Evolutionary conservation across 2,797 vertebrate species (phyloP).

Genomic region (Bucorvus abyssinicus): DNA sequence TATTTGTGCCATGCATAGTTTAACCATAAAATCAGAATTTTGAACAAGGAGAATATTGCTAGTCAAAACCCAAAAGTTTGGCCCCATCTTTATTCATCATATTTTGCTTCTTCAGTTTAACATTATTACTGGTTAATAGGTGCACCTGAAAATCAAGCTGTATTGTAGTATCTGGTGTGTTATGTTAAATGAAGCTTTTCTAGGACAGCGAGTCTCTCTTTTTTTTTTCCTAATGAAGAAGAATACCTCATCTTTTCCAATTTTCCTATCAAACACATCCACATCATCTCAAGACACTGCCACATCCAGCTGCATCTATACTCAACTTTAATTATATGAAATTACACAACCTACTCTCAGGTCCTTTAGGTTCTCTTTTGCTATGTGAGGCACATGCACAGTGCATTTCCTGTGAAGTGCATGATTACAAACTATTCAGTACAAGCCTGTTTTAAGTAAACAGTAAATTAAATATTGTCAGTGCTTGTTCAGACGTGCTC

Average conservation of each 20-base stretch:
- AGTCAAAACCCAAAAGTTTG: slow-evolving; percentile 58
- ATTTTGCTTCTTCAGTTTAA: slow-evolving; percentile 69
- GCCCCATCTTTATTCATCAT: slow-evolving; percentile 66
- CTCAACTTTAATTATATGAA: slow-evolving; percentile 69
- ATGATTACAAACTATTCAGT: slow-evolving; percentile 70
- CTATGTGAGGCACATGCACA: slow-evolving; percentile 51
- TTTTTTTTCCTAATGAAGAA: slow-evolving; percentile 67
- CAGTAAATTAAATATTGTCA: slow-evolving; percentile 73
- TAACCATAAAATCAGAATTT: slow-evolving; percentile 51
- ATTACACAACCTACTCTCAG: slow-evolving; percentile 71
- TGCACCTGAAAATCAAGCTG: slow-evolving; percentile 78
- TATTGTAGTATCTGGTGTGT: slow-evolving; percentile 69
- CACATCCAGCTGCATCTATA: slow-evolving; percentile 71
- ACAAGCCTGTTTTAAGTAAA: slow-evolving; percentile 74
- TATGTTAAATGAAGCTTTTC: slow-evolving; percentile 73
- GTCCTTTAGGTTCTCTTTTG: slow-evolving; percentile 69
- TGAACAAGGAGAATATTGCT: slow-evolving; percentile 46
- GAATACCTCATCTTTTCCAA: slow-evolving; percentile 74
- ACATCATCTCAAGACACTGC: slow-evolving; percentile 67
- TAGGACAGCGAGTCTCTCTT: slow-evolving; percentile 59
- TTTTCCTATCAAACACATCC: slow-evolving; percentile 75
- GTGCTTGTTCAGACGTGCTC: slow-evolving; percentile 29
- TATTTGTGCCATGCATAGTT: background rate
- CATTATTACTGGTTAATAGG: slow-evolving; percentile 75
- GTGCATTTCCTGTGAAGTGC: slow-evolving; percentile 64